Evolutionary conservation across 2,888 invertebrate genomes (phyloP), one percentile per base, ranked within the genome.

Genomic region (Bombylius discolor): DNA sequence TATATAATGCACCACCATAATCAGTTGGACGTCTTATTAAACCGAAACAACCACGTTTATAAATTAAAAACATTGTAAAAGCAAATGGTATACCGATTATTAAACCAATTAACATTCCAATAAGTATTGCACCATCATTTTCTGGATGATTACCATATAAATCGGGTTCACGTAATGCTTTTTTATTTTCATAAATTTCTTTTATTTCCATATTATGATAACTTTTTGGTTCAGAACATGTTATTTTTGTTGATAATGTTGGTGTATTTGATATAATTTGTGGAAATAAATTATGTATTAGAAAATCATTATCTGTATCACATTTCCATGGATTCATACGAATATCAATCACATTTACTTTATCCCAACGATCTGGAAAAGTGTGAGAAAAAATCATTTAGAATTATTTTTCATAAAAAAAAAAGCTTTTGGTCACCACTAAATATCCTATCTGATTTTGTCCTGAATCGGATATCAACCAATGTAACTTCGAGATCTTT

Each of bases 221-320:
- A 64, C 83, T 83, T 0, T 77, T 67, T 0, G 89, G 89, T 13
- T 79, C 75, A 1, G 76, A 76, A 66, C 89, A 90, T n/a, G 80
- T 81, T 61, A 60, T 76, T 58, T 72, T 60, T n/a, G 69, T 66
- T 60, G 65, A 58, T 14, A 64, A 57, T 3, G 58, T 7, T 2
- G 65, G 62, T 1, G 55, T 62, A 5, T 63, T 63, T 44, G 57
- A 62, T 42, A 68, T 73, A 3, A 84, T 76, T 23, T 78, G 67
- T 0, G 79, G 77, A 49, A 82, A 78, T 50, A 89, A 70, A n/a
- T 77, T 73, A 42, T 82, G 79, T 14, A 89, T 81, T 73, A 91
- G 78, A 82, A 86, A 86, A 65, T 86, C 83, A 57, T 89, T 89
- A 58, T 83, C 79, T 65, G 87, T 87, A 68, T 89, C 88, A 67